Evolutionary conservation across 2,888 invertebrate species (phyloP).

Genomic region (Tenthredo distinguenda): DNA sequence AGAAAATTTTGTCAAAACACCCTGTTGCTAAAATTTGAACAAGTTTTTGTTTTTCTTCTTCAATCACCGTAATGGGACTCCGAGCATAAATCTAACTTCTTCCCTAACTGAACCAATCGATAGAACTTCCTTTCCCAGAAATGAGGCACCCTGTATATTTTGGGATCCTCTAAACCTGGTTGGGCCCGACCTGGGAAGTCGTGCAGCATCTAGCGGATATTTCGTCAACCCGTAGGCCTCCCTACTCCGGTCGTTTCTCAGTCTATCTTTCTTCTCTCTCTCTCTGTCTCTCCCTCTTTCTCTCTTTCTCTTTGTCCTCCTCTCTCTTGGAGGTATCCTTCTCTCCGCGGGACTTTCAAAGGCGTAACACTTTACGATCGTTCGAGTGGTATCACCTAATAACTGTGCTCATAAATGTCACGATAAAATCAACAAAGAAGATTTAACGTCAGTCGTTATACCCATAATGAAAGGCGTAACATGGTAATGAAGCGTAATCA

Average conservation of each 20-base stretch:
- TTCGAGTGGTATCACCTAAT: slow-evolving; percentile 75
- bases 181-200: slow-evolving; percentile 51
- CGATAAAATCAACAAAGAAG: slow-evolving; percentile 76
- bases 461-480: slow-evolving; percentile 72
- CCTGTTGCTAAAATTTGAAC: not conserved
- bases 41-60: not conserved
- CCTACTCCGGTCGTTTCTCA: slow-evolving; percentile 61
- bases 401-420: slow-evolving; percentile 77
- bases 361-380: slow-evolving; percentile 75
- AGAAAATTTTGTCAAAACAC: no score
- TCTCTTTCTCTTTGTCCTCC: not conserved
- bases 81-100: not conserved
- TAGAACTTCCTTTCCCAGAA: not conserved
- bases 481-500: slow-evolving; percentile 76
- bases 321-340: slow-evolving; percentile 50
- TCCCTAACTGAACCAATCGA: not conserved
- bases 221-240: slow-evolving; percentile 73
- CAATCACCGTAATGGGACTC: not conserved
- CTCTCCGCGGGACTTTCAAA: slow-evolving; percentile 64
- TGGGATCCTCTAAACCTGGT: not conserved
- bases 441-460: slow-evolving; percentile 74
- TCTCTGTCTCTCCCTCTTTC: not conserved
- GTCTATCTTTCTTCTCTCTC: not conserved
- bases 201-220: slow-evolving; percentile 75
- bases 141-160: slow-evolving; percentile 46